Base-by-base conservation (phyloP, 2,888 invertebrate genomes). In the Phlogophora meticulosa region DNA sequence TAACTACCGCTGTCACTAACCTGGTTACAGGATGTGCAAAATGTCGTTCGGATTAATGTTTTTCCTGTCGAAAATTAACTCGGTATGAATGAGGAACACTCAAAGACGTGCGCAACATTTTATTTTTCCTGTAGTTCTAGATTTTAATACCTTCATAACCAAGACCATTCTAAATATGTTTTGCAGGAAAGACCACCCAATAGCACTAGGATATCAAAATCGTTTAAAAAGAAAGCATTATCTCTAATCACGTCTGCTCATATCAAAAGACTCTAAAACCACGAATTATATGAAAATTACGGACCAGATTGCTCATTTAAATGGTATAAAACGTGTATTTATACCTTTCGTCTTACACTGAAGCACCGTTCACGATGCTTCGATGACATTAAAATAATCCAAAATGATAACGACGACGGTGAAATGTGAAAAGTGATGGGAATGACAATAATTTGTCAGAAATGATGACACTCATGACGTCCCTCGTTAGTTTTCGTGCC, bases 391-490 rank as follows among this genome's bases (percentile, higher is more conserved):
- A 81, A 81, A 73, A 72, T 72, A 62, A 67, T 70, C 61, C 58
- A 56, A 83, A 76, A 73, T 76, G 73, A 59, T 76, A 70, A 72
- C 53, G 72, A 59, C 60, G 43, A 17, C 69, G 58, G 72, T 73
- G 73, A 81, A 61, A 80, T 73, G 70, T 76, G 53, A 56, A 83
- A 68, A 73, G 52, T 72, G 76, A 78, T 61, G 69, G n/a, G 45
- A 52, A 66, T 72, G 58, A 72, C 63, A 67, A 81, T 81, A 76
- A 83, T 74, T 70, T 76, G 57, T 76, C 79, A 70, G 53, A 51
- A 43, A 70, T 72, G 73, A 81, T 76, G 76, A 76, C 63, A 63
- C 52, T 58, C 65, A 59, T 72, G 67, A 70, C 64, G 32, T 59
- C 13, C 2, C 28, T 52, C 55, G 67, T 66, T 70, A 69, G 67